phyloP scores from a whole-genome alignment of 2,888 invertebrate species.

The Drosophila neotestacea region DNA sequence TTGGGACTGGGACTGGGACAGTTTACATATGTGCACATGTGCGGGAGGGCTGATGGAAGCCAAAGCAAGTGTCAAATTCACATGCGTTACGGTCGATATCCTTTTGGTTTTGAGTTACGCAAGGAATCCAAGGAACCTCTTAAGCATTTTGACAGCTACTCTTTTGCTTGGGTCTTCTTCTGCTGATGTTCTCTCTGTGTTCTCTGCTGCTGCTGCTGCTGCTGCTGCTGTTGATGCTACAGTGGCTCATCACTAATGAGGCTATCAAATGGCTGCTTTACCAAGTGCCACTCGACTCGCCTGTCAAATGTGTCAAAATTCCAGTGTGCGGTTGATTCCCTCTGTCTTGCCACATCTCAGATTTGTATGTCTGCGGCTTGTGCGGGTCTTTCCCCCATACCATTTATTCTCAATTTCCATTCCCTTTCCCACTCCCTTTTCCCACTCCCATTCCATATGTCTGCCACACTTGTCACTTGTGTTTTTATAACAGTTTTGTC shows the following conservation, averaged over 20 bases:
- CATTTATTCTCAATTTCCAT: not conserved
- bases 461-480: conserved; percentile 81
- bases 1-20: not conserved
- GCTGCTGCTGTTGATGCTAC: conserved; percentile 44
- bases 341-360: conserved; percentile 46
- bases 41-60: conserved; percentile 55
- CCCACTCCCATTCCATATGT: conserved; percentile 64
- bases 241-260: conserved; percentile 77
- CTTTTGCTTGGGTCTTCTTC: conserved; percentile 47
- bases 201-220: conserved; percentile 30
- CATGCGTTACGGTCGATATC: conserved; percentile 77
- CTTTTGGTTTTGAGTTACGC: conserved; percentile 78
- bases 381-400: conserved; percentile 38
- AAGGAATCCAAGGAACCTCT: conserved; percentile 57
- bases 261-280: conserved; percentile 81
- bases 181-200: not conserved
- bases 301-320: conserved; percentile 81
- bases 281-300: conserved; percentile 55
- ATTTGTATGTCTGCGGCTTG: conserved; percentile 53
- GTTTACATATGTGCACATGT: conserved; percentile 43
- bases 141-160: conserved; percentile 73
- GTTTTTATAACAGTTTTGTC: conserved; percentile 74
- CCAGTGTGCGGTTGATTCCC: conserved; percentile 51
- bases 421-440: conserved; percentile 6
- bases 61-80: conserved; percentile 70